Evolutionary conservation across 2,888 invertebrate genomes (phyloP), one percentile per base, ranked within the genome.

Genomic region (Siphlonurus alternatus): DNA sequence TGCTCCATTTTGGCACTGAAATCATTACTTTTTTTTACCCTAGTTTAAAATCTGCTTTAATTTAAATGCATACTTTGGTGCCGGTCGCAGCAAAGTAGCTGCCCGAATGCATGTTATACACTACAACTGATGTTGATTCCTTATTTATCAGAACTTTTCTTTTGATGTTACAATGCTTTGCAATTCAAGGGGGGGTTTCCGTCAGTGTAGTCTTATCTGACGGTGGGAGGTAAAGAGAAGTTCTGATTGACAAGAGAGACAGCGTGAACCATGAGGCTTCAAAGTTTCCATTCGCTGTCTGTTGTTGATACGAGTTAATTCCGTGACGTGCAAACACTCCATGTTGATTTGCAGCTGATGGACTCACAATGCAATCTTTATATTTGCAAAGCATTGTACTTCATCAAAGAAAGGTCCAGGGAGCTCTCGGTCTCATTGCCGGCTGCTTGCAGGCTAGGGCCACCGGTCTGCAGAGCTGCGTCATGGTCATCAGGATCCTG

Each of bases 401-500:
- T 56, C 56, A 56, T 56, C 56, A 56, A 56, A 56, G 15, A 38
- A n/a, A n/a, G n/a, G n/a, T n/a, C n/a, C n/a, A n/a, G n/a, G n/a
- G n/a, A n/a, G n/a, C n/a, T n/a, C n/a, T n/a, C n/a, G n/a, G n/a
- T 22, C n/a, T 56, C 5, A 38, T 56, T 56, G 5, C 7, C 7
- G n/a, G 5, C 22, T 56, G n/a, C 56, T 18, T 10, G 56, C 56
- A 38, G 94, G 97, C 96, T 84, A 92, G 94, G 79, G 96, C 95
- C 69, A 90, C 92, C 72, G 89, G 91, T 69, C 83, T 96, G 74
- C 94, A 94, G 78, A 95, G 94, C 70, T 97, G 97, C 77, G 93
- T 96, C 67, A 89, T 97, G 80, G 88, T 97, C 73, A 94, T 99
- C 74, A 85, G 98, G 69, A 89, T 99, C 73, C 81, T 99, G 77